These are phyloP conservation scores for Habroteleia sp. DNA, from an alignment of 2,888 invertebrate species.

Conservation along the genomic window DNA sequence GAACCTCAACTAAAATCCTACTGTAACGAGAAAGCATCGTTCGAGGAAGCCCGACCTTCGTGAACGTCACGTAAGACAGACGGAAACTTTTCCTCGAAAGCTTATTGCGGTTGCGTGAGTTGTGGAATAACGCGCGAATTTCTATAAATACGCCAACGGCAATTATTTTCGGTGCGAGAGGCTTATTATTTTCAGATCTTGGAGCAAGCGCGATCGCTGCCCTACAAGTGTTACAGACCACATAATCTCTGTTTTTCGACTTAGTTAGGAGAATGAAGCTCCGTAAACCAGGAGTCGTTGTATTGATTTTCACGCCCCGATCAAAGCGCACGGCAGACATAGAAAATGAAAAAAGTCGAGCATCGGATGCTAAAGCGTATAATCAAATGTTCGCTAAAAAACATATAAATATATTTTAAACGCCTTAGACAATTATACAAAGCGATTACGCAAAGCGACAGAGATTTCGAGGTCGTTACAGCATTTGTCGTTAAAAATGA, in stretches of 20 bases:
- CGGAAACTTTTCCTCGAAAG: constrained; percentile 45
- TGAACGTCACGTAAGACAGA: constrained; percentile 28
- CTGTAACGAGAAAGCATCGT: constrained; percentile 1
- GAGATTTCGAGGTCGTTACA: constrained; percentile 81
- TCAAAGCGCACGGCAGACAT: constrained; percentile 53
- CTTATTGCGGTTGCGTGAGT: constrained; percentile 54
- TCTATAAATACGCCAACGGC: constrained; percentile 76
- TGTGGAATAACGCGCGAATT: constrained; percentile 58
- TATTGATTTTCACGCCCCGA: constrained; percentile 80
- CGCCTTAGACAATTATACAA: neutral
- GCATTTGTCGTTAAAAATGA: constrained; percentile 69
- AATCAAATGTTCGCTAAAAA: too few relatives aligned
- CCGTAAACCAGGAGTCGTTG: constrained; percentile 64
- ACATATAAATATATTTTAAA: neutral
- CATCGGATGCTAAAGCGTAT: too few relatives aligned
- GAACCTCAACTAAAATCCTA: constrained; percentile 4
- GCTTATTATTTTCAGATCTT: constrained; percentile 40
- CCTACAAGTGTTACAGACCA: neutral
- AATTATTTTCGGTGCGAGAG: constrained; percentile 74
- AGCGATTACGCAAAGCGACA: constrained; percentile 71
- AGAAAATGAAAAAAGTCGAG: constrained; percentile 10
- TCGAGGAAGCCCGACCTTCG: constrained; percentile 25
- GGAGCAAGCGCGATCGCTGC: constrained; percentile 30
- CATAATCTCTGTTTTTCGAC: neutral
- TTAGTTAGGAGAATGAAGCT: constrained; percentile 68